Base-by-base conservation (phyloP, 1,140 invertebrate genomes). In the Bombus turneri region DNA sequence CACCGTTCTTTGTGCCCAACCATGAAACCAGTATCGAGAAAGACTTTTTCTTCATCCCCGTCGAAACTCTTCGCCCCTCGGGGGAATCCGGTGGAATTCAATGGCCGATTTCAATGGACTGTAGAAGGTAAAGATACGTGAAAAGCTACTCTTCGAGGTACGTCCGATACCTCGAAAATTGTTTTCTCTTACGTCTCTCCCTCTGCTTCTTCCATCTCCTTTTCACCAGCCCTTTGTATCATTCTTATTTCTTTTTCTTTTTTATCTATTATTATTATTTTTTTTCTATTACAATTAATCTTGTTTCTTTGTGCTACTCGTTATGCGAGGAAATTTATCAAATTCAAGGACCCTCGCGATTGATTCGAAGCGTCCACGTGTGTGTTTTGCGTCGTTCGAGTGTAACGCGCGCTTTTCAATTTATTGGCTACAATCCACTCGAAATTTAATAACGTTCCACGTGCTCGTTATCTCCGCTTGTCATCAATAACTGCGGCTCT, bases 131-230 rank as follows among this genome's bases (percentile, higher is more conserved):
- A 86, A 84, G 85, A 83, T 81, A 81, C 84, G 84, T 81, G 84
- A 83, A 86, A 86, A 83, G 77, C 83, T 89, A 90, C 83, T 79
- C 82, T 77, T 82, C 85, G 81, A 87, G 81, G 69, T 68, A 85
- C 84, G 34, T 12, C 43, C 53, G 84, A 85, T 81, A 72, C 41
- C 68, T 80, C 28, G 83, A 85, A 85, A 85, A 85, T 80, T 80
- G 76, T 84, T 79, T 62, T 62, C 66, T 37, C 79, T 8, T 47
- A 47, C 62, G n/a, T 39, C 41, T 37, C 15, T 37, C 22, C 41
- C n/a, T 18, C 53, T 34, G 15, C 64, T 66, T 64, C 25, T 41
- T 43, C 18, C 43, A 53, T 68, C 31, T 66, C 28, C n/a, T 31
- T 2, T 37, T 69, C 47, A 2, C 47, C 72, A 43, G 13, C 13